phyloP scores from a whole-genome alignment of 2,113 vertebrate genomes.

The Coracopsis vasa region DNA sequence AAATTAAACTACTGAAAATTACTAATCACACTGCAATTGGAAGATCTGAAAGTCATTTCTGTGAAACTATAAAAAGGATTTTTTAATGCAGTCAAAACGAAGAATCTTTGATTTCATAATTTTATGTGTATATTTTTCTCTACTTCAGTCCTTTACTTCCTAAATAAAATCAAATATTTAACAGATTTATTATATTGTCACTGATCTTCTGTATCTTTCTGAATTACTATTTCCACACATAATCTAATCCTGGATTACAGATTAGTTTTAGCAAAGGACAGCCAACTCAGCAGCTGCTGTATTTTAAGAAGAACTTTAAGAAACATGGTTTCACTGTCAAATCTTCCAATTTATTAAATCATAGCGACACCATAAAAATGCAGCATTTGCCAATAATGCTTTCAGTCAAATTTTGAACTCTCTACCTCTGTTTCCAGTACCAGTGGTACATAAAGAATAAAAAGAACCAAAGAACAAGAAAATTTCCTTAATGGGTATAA shows the following conservation, averaged over 20 bases:
- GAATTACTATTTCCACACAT: slow-evolving; percentile 8
- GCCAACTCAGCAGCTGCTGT: not conserved
- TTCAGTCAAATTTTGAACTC: slow-evolving; percentile 45
- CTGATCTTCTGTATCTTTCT: not conserved
- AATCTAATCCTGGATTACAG: not conserved
- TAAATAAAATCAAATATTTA: not conserved
- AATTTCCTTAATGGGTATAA: slow-evolving; percentile 55
- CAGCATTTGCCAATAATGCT: slow-evolving; percentile 4
- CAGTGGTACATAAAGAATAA: not conserved
- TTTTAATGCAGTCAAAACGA: not conserved
- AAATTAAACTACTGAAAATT: not conserved
- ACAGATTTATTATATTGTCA: not conserved
- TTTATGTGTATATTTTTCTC: not conserved
- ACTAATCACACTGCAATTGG: not conserved
- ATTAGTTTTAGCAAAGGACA: not conserved
- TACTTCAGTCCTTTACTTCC: not conserved
- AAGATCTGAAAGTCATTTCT: not conserved
- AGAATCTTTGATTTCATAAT: not conserved
- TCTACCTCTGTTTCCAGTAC: not conserved
- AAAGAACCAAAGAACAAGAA: slow-evolving; percentile 18
- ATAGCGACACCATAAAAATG: not conserved
- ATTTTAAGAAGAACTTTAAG: not conserved
- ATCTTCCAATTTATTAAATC: not conserved
- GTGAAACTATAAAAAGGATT: not conserved
- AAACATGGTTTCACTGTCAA: not conserved